Conservation (phyloP, 2,113 vertebrate species). For the Cryptomyrus ogoouensis region DNA sequence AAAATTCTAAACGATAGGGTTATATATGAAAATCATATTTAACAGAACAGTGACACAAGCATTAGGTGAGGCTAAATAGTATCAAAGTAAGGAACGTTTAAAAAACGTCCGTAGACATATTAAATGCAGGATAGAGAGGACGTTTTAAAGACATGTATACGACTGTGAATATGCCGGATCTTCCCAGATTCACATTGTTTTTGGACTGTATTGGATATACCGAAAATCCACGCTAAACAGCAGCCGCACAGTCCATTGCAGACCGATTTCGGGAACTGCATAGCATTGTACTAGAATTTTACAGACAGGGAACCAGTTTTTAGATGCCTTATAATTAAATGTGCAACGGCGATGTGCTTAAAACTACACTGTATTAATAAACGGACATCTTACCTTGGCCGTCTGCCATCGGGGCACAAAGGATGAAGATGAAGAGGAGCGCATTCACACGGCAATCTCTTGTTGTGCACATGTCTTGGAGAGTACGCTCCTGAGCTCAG, state of each 20-base stretch:
- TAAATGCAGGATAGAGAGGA: background rate
- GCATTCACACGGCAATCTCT: constrained; percentile 35
- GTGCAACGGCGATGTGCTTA: constrained; percentile 7
- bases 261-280: background rate
- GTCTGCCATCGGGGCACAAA: constrained; percentile 25
- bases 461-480: constrained; percentile 40
- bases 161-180: background rate
- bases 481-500: constrained; percentile 32
- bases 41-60: background rate
- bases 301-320: background rate
- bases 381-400: constrained; percentile 49
- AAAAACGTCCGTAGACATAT: background rate
- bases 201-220: background rate
- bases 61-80: background rate
- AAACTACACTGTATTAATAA: constrained; percentile 11
- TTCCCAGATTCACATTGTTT: background rate
- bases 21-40: background rate
- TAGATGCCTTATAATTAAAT: background rate
- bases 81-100: background rate
- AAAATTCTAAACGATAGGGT: background rate
- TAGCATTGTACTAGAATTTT: constrained; percentile 6
- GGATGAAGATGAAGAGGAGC: constrained; percentile 37
- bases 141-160: background rate
- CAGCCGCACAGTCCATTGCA: background rate
- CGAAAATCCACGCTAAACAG: background rate